Evolutionary conservation across 2,113 vertebrate genomes (phyloP).

Genomic region (Calypte anna): DNA sequence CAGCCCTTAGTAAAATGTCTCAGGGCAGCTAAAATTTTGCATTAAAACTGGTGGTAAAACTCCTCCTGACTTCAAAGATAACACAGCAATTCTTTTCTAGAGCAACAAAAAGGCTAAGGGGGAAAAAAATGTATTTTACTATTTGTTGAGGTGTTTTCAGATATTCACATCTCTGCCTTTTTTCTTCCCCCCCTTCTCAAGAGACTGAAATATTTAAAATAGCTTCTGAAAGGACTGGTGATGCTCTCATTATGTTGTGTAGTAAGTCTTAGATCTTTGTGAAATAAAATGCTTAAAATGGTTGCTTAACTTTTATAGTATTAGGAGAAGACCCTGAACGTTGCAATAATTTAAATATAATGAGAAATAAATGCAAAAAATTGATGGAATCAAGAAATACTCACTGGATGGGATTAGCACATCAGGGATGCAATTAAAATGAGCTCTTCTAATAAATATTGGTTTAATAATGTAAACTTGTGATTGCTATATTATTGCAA

Average conservation of each 20-base stretch:
- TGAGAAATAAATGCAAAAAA: slow-evolving; percentile 71
- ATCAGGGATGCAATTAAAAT: slow-evolving; percentile 77
- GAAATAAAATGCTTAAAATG: slow-evolving; percentile 58
- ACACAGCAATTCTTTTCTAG: neutral
- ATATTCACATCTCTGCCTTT: neutral
- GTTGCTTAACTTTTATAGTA: slow-evolving; percentile 57
- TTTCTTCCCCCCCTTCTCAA: neutral
- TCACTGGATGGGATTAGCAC: slow-evolving; percentile 59
- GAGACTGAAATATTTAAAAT: neutral
- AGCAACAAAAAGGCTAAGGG: neutral
- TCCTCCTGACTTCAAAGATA: neutral
- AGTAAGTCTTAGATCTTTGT: slow-evolving; percentile 51
- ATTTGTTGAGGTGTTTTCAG: neutral
- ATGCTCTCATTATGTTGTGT: slow-evolving; percentile 35
- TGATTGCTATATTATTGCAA: slow-evolving; percentile 67
- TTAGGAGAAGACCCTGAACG: slow-evolving; percentile 42
- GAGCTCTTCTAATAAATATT: slow-evolving; percentile 77
- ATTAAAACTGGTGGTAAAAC: neutral
- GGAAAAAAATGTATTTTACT: neutral
- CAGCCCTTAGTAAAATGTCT: neutral
- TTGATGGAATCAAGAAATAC: slow-evolving; percentile 61
- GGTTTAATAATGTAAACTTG: slow-evolving; percentile 77
- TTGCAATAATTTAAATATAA: slow-evolving; percentile 64
- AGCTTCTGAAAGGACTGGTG: neutral
- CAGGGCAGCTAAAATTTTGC: neutral